Evolutionary conservation across 2,888 invertebrate species (phyloP).

Genomic region (Leucophora obtusa): DNA sequence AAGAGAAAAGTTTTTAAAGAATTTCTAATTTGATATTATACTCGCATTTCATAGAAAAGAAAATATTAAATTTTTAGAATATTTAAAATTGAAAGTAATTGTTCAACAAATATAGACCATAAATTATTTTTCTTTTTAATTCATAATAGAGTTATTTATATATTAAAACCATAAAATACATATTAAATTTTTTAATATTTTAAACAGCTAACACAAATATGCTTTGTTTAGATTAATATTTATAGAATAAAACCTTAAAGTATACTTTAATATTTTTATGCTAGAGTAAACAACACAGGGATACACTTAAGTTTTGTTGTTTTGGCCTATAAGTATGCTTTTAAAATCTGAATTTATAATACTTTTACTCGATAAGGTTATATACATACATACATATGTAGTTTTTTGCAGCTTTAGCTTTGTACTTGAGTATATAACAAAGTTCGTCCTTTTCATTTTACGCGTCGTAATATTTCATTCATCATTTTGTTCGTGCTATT

Average conservation of each 20-base stretch:
- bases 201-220: not conserved
- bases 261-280: constrained; percentile 2
- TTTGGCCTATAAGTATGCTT: not conserved
- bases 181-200: not conserved
- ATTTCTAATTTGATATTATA: not conserved
- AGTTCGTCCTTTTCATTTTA: not conserved
- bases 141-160: not conserved
- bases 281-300: not conserved
- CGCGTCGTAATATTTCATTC: not conserved
- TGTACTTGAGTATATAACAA: not conserved
- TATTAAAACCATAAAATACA: not conserved
- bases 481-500: constrained; percentile 4
- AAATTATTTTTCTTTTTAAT: not conserved
- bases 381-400: too few species aligned
- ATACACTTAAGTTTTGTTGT: not conserved
- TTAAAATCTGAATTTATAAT: not conserved
- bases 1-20: too few species aligned
- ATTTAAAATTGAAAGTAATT: too few species aligned
- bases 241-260: not conserved
- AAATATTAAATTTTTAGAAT: too few species aligned
- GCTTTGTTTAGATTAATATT: constrained; percentile 5
- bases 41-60: not conserved
- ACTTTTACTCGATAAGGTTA: not conserved
- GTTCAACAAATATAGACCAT: too few species aligned
- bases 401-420: not conserved